A percentile compares a stretch with the other conserved stretches of the same genome.
phyloP scores from a whole-genome alignment of 2,113 vertebrate genomes.

The Xiphias gladius region DNA sequence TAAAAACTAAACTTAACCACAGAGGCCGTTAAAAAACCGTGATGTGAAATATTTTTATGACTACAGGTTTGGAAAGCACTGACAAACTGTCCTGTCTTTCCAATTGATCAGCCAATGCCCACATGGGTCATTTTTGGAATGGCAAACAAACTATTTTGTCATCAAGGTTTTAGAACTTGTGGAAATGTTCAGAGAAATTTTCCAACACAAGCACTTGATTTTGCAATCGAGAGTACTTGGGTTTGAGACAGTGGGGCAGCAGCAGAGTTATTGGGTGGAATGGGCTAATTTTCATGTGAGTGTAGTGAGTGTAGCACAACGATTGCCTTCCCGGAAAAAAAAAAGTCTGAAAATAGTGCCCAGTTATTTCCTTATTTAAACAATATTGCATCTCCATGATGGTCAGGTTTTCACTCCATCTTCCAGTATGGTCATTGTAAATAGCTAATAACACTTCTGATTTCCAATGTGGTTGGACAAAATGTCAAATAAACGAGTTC shows the following conservation, averaged over 20 bases:
- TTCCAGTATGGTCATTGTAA: not conserved
- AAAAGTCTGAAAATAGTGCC: not conserved
- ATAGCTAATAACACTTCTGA: not conserved
- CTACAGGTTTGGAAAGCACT: not conserved
- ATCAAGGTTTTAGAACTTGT: not conserved
- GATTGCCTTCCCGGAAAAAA: not conserved
- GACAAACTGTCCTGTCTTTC: not conserved
- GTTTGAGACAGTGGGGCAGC: not conserved
- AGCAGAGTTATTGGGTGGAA: too few species aligned
- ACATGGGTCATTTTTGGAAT: not conserved
- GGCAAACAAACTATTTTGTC: not conserved
- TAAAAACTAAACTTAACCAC: not conserved
- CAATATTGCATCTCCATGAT: not conserved
- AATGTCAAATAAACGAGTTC: not conserved
- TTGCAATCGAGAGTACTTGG: not conserved
- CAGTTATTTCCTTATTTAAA: not conserved
- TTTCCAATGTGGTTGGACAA: not conserved
- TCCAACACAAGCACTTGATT: too few species aligned
- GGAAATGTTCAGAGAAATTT: too few species aligned
- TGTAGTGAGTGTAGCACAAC: not conserved
- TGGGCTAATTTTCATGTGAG: not conserved
- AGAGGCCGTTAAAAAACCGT: not conserved
- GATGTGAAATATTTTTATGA: too few species aligned
- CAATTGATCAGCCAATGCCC: too few species aligned
- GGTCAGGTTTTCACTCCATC: not conserved